Evolutionary conservation across 2,113 vertebrate species (phyloP).

Genomic region (Laterallus jamaicensis): DNA sequence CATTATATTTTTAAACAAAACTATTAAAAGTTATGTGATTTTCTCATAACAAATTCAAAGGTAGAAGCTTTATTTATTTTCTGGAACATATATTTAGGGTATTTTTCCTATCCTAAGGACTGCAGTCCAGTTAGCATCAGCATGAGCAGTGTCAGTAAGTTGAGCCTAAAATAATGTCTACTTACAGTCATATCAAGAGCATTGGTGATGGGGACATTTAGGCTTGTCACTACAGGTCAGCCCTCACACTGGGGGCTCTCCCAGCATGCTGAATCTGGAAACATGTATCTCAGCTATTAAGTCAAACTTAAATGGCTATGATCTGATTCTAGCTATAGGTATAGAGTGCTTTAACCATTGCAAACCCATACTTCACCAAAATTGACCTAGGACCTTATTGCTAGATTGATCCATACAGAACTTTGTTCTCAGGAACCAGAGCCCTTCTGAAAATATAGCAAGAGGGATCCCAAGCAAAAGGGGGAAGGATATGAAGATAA

Average conservation of each 20-base stretch:
- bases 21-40: background rate
- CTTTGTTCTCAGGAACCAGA: background rate
- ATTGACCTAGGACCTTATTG: background rate
- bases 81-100: background rate
- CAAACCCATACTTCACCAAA: background rate
- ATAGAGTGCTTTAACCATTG: background rate
- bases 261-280: background rate
- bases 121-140: background rate
- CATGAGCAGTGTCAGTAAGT: fast-evolving
- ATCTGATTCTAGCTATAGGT: background rate
- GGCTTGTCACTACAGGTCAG: background rate
- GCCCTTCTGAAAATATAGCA: background rate
- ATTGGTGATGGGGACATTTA: background rate
- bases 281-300: background rate
- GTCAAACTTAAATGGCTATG: background rate
- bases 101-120: background rate
- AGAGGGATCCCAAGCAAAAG: background rate
- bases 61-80: background rate
- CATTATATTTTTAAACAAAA: background rate
- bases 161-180: background rate
- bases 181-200: background rate
- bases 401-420: background rate
- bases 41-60: background rate
- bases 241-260: background rate
- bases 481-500: background rate